Evolutionary conservation across 2,888 invertebrate genomes (phyloP).

Genomic region (Agrypnus murinus): DNA sequence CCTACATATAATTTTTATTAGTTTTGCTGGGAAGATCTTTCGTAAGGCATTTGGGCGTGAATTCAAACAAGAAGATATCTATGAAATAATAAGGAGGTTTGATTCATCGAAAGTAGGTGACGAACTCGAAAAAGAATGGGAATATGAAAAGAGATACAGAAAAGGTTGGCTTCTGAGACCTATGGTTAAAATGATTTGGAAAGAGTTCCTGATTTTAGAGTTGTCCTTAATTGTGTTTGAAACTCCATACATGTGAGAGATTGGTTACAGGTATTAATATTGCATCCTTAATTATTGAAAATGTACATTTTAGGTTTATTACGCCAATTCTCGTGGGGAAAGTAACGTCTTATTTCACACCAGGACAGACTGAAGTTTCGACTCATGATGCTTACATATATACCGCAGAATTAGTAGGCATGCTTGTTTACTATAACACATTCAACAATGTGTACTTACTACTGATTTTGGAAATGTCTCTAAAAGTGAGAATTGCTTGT

Average conservation of each 20-base stretch:
- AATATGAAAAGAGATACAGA: constrained; percentile 53
- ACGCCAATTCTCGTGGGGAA: constrained; percentile 80
- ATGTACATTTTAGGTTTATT: constrained; percentile 74
- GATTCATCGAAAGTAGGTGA: constrained; percentile 72
- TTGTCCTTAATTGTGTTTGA: constrained; percentile 16
- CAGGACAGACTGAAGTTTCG: constrained; percentile 71
- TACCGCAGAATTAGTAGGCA: constrained; percentile 78
- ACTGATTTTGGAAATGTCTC: constrained; percentile 80
- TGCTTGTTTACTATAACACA: constrained; percentile 74
- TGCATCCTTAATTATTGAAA: too few species aligned
- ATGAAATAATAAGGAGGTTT: constrained; percentile 73
- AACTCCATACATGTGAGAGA: constrained; percentile 20
- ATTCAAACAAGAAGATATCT: constrained; percentile 77
- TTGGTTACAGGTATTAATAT: too few species aligned
- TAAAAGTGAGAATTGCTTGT: constrained; percentile 77
- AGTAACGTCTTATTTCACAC: constrained; percentile 79
- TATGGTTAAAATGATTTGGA: constrained; percentile 45
- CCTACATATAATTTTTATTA: too few species aligned
- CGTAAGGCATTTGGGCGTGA: constrained; percentile 78
- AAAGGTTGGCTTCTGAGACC: neutral
- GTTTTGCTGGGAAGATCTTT: constrained; percentile 81
- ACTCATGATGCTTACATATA: constrained; percentile 79
- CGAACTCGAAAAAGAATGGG: constrained; percentile 68
- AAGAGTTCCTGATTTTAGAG: constrained; percentile 37
- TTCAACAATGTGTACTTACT: constrained; percentile 84